Percentiles rank a stretch among this genome's conserved stretches.
Evolutionary conservation across 2,797 vertebrate genomes (phyloP).

Genomic region (Hyperoplus immaculatus): DNA sequence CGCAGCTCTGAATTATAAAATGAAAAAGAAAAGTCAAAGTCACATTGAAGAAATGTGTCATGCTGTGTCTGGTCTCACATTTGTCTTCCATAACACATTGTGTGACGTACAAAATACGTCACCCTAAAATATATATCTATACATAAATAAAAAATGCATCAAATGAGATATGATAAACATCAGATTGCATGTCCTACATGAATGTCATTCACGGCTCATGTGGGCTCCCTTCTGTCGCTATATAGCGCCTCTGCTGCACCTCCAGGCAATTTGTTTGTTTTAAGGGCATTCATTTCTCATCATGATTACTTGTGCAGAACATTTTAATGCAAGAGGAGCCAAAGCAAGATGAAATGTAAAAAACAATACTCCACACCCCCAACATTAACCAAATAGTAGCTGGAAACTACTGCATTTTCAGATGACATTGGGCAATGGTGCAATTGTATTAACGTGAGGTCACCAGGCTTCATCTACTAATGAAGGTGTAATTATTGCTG

Average conservation of each 20-base stretch:
- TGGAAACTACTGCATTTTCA: neutral
- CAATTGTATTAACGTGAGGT: no score
- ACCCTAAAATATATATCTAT: neutral
- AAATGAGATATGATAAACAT: constrained; percentile 10
- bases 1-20: neutral
- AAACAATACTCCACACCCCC: neutral
- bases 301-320: neutral
- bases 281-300: neutral
- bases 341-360: neutral
- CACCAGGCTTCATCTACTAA: no score
- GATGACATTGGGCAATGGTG: no score
- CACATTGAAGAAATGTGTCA: constrained; percentile 25
- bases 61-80: neutral
- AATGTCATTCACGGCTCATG: constrained; percentile 13
- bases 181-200: neutral
- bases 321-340: neutral
- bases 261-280: constrained; percentile 1
- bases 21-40: constrained; percentile 28
- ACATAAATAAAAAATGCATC: no score
- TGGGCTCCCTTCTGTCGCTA: constrained; percentile 4
- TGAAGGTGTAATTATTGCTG: no score
- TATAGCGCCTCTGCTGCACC: neutral
- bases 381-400: neutral
- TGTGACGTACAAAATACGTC: neutral
- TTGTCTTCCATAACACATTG: neutral